These are phyloP conservation scores for Apteryx owenii DNA, from an alignment of 2,113 vertebrate genomes.

Conservation along the genomic window DNA sequence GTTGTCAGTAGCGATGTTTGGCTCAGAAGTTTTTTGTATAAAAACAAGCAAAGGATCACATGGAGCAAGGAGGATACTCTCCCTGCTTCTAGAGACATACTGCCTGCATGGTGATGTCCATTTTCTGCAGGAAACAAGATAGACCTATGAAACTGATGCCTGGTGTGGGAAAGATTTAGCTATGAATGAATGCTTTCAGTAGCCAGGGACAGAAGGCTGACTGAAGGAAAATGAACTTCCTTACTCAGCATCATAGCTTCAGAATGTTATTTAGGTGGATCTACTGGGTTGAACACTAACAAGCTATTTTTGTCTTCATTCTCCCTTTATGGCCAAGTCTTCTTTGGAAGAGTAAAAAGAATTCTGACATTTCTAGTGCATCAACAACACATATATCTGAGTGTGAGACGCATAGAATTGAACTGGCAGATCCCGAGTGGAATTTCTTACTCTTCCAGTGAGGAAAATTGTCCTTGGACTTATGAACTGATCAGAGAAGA, in stretches of 20 bases:
- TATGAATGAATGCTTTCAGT: not conserved
- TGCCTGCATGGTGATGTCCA: not conserved
- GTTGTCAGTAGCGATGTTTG: not conserved
- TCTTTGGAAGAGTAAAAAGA: not conserved
- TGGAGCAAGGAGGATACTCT: not conserved
- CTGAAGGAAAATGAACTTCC: not conserved
- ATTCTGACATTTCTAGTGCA: not conserved
- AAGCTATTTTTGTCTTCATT: not conserved
- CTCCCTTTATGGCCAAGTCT: not conserved
- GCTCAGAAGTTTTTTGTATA: not conserved
- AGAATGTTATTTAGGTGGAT: not conserved
- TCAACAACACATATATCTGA: not conserved
- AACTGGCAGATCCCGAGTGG: not conserved
- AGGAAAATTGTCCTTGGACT: not conserved
- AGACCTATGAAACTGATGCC: not conserved
- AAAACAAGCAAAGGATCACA: not conserved
- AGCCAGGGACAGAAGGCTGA: not conserved
- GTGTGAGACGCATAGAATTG: not conserved
- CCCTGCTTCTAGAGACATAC: not conserved
- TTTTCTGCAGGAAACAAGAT: not conserved
- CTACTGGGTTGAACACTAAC: not conserved
- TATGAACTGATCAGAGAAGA: not conserved
- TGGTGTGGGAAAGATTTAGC: not conserved
- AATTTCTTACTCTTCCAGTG: slow-evolving; percentile 1
- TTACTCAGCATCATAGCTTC: slow-evolving; percentile 3